Conservation (phyloP, 2,888 invertebrate species). For the Melanargia galathea region DNA sequence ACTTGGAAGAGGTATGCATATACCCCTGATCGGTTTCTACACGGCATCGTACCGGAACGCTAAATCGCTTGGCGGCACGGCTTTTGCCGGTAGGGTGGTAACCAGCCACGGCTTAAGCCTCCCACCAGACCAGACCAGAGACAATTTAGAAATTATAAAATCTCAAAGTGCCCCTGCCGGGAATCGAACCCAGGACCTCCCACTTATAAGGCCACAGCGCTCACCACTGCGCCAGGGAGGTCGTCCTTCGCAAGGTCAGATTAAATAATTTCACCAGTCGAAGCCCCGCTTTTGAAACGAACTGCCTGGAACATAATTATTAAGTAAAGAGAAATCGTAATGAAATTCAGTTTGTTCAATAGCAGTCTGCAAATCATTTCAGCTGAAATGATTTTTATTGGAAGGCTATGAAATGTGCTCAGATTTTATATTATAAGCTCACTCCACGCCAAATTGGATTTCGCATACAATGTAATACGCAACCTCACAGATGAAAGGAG, state of each 20-base stretch:
- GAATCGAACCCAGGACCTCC: no score
- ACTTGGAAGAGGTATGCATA: no score
- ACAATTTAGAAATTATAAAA: no score
- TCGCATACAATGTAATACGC: conserved; percentile 1
- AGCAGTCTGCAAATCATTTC: conserved; percentile 14
- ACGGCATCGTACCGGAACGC: no score
- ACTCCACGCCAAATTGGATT: conserved; percentile 7
- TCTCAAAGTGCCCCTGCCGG: no score
- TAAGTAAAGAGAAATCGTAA: conserved; percentile 26
- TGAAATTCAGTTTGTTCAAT: conserved; percentile 25
- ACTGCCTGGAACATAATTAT: conserved; percentile 8
- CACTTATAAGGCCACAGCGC: no score
- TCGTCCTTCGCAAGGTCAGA: background rate
- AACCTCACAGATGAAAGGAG: background rate
- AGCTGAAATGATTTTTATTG: conserved; percentile 22
- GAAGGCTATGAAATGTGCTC: conserved; percentile 8
- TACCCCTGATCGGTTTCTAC: no score
- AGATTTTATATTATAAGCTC: conserved; percentile 20
- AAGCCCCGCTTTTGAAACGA: background rate
- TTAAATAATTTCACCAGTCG: background rate
- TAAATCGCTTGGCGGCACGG: no score
- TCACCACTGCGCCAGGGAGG: no score
- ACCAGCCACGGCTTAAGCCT: no score
- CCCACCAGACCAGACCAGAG: no score
- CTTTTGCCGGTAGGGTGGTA: no score